phyloP scores from a whole-genome alignment of 2,888 invertebrate genomes.

The Phalera bucephala region DNA sequence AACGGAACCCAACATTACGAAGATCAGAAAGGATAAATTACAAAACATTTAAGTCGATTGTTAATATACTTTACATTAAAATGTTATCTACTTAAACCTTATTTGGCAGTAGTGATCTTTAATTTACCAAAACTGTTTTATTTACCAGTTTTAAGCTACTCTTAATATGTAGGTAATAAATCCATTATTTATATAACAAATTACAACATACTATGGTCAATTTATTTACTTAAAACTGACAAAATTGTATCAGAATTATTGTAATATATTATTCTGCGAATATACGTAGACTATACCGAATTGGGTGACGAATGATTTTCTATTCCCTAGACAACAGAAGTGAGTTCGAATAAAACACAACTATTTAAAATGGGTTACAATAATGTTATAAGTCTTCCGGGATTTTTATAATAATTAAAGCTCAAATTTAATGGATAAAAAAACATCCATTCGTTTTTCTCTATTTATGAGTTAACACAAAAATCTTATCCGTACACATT shows the following conservation, averaged over 20 bases:
- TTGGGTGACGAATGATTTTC: slow-evolving; percentile 47
- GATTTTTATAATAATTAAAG: slow-evolving; percentile 80
- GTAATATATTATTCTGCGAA: slow-evolving; percentile 44
- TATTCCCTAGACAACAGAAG: slow-evolving; percentile 44
- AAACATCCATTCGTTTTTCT: slow-evolving; percentile 50
- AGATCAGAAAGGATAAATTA: slow-evolving; percentile 57
- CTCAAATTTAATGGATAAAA: slow-evolving; percentile 73
- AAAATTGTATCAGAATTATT: slow-evolving; percentile 48
- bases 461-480: slow-evolving; percentile 56
- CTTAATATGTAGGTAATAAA: slow-evolving; percentile 62
- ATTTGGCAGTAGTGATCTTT: slow-evolving; percentile 77
- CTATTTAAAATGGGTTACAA: slow-evolving; percentile 43
- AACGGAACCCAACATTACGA: not conserved
- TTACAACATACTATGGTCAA: slow-evolving; percentile 61
- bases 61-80: slow-evolving; percentile 66
- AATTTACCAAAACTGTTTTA: slow-evolving; percentile 62
- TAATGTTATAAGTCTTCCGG: slow-evolving; percentile 58
- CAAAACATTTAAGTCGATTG: slow-evolving; percentile 62
- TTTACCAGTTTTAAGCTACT: slow-evolving; percentile 61
- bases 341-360: slow-evolving; percentile 35
- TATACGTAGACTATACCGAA: slow-evolving; percentile 53
- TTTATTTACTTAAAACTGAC: slow-evolving; percentile 39
- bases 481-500: slow-evolving; percentile 55
- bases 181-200: slow-evolving; percentile 63
- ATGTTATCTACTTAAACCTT: slow-evolving; percentile 72